phyloP scores from a whole-genome alignment of 2,797 vertebrate genomes.

The Epinephelus malabaricus region DNA sequence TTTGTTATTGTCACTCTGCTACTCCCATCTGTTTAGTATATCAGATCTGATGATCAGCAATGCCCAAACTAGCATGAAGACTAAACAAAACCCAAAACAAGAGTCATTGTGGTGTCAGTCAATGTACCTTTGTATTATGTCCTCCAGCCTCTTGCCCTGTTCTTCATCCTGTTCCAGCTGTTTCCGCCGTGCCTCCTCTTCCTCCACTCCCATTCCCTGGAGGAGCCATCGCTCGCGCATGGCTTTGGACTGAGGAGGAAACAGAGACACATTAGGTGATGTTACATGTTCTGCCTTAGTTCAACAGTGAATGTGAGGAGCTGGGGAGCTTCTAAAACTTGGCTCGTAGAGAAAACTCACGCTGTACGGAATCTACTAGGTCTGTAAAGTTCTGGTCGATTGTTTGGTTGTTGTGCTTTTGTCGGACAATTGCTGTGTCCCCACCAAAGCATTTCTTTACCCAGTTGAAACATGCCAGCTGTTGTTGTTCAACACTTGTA shows the following conservation, averaged over 20 bases:
- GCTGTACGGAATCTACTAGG: neutral
- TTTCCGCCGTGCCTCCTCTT: conserved; percentile 90
- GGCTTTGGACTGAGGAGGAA: conserved; percentile 92
- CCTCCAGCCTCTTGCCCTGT: conserved; percentile 92
- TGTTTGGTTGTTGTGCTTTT: too few relatives aligned
- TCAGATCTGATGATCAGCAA: neutral
- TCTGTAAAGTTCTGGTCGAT: too few relatives aligned
- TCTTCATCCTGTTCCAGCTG: conserved; percentile 95
- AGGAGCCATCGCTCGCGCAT: conserved; percentile 98
- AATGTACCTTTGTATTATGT: conserved; percentile 91
- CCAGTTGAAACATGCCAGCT: too few relatives aligned
- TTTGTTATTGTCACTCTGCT: conserved; percentile 6
- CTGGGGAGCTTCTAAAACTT: neutral
- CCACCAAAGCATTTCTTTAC: too few relatives aligned
- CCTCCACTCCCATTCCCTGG: conserved; percentile 91
- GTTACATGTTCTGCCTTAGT: neutral
- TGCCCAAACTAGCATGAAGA: neutral
- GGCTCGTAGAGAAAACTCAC: neutral
- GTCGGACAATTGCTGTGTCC: too few relatives aligned
- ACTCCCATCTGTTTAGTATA: conserved; percentile 25
- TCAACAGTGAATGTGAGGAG: neutral
- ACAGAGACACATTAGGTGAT: conserved; percentile 10
- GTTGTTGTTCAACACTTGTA: too few relatives aligned
- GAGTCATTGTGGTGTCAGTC: neutral
- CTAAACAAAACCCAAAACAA: conserved; percentile 8